Evolutionary conservation across 1,140 invertebrate species (phyloP).

Genomic region (Drosophila funebris): DNA sequence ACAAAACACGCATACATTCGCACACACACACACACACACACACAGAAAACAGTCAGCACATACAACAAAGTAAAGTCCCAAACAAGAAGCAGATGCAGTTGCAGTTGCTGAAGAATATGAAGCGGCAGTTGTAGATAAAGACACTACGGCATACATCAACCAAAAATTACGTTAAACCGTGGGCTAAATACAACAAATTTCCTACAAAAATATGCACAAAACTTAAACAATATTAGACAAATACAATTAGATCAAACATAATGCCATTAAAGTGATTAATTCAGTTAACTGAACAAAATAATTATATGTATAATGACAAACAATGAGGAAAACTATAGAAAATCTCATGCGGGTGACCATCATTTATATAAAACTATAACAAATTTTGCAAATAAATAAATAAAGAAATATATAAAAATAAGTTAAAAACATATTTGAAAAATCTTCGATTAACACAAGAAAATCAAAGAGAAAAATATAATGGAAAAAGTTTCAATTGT

Average conservation of each 20-base stretch:
- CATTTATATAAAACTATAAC: too few relatives aligned
- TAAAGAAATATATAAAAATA: too few relatives aligned
- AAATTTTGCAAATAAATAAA: too few relatives aligned
- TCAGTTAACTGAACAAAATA: too few relatives aligned
- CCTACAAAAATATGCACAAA: background rate
- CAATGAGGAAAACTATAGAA: too few relatives aligned
- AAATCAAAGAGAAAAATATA: too few relatives aligned
- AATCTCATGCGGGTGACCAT: too few relatives aligned
- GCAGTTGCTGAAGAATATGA: slow-evolving; percentile 44
- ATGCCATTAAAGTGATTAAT: too few relatives aligned
- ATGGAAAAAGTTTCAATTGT: too few relatives aligned
- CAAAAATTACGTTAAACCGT: slow-evolving; percentile 57
- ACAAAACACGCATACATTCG: slow-evolving; percentile 14
- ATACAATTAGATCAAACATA: background rate
- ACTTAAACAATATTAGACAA: background rate
- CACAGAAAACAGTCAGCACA: slow-evolving; percentile 2
- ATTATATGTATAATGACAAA: too few relatives aligned
- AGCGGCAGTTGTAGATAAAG: slow-evolving; percentile 55
- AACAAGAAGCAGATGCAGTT: slow-evolving; percentile 41
- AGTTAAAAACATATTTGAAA: too few relatives aligned
- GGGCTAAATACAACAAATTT: slow-evolving; percentile 7
- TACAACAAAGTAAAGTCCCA: slow-evolving; percentile 47
- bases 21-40: slow-evolving; percentile 3
- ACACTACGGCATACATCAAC: slow-evolving; percentile 42
- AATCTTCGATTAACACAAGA: too few relatives aligned